A percentile compares a stretch with the other conserved stretches of the same genome.
Conservation (phyloP, 1,140 invertebrate genomes). For the Araneus ventricosus region DNA sequence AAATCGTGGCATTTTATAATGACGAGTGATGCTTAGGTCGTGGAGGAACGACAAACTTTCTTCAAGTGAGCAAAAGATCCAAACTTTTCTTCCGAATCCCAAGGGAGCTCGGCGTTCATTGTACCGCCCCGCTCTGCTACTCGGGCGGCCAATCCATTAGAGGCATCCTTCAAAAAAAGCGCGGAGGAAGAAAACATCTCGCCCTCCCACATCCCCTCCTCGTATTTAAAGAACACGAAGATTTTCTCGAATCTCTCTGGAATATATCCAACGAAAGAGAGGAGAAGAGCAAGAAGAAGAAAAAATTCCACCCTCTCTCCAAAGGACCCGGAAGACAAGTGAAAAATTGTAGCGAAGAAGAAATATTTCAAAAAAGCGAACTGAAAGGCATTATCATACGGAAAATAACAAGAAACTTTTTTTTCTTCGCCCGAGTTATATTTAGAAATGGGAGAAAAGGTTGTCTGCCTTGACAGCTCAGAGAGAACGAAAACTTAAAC, state of each 20-base stretch:
- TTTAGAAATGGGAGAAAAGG: constrained; percentile 33
- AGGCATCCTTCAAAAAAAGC: neutral
- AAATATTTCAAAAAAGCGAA: constrained; percentile 31
- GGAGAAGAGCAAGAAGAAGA: neutral
- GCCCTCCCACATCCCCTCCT: neutral
- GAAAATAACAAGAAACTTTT: constrained; percentile 60
- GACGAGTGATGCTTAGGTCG: too few species aligned
- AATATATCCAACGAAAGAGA: constrained; percentile 18
- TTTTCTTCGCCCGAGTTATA: constrained; percentile 38
- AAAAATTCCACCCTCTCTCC: constrained; percentile 27
- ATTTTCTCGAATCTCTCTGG: constrained; percentile 49
- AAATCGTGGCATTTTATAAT: too few species aligned
- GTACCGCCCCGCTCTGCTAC: neutral
- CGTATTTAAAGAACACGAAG: constrained; percentile 46
- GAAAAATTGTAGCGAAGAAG: constrained; percentile 29
- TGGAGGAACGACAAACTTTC: neutral
- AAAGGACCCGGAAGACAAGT: neutral
- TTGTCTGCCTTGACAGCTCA: constrained; percentile 9
- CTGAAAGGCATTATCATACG: constrained; percentile 48
- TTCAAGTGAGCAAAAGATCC: neutral
- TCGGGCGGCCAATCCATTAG: neutral
- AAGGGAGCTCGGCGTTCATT: neutral
- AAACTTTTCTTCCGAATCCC: constrained; percentile 7
- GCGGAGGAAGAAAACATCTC: neutral
- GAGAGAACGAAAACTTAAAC: neutral